Percentiles rank a stretch among this genome's conserved stretches.
These are phyloP conservation scores for Notolabrus celidotus DNA, from an alignment of 2,797 vertebrate genomes.

Conservation along the genomic window DNA sequence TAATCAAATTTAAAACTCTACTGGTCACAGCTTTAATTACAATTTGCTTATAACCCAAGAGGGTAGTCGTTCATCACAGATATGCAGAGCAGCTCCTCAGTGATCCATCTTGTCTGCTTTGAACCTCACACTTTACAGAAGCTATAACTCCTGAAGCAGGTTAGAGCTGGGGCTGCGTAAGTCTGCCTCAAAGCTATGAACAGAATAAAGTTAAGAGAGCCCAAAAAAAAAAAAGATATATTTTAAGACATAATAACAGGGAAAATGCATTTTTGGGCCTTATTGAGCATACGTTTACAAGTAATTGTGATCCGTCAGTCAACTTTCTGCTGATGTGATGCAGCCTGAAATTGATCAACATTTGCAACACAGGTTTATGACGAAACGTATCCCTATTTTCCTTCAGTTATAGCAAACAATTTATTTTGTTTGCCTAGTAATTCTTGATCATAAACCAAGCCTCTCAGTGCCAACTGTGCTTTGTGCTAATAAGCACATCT, in stretches of 20 bases:
- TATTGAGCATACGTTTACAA: neutral
- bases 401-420: too few relatives aligned
- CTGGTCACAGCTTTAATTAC: slow-evolving; percentile 51
- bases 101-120: slow-evolving; percentile 26
- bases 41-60: slow-evolving; percentile 39
- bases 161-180: neutral
- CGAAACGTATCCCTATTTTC: too few relatives aligned
- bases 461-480: too few relatives aligned
- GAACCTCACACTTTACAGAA: slow-evolving; percentile 31
- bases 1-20: slow-evolving; percentile 35
- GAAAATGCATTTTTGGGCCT: too few relatives aligned
- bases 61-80: slow-evolving; percentile 31
- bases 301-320: neutral
- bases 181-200: slow-evolving; percentile 3
- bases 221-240: neutral
- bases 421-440: neutral
- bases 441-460: neutral
- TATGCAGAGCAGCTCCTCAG: slow-evolving; percentile 30
- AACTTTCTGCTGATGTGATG: neutral
- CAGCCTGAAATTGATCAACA: neutral
- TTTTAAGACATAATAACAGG: neutral
- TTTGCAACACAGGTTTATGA: neutral
- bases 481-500: neutral
- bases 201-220: slow-evolving; percentile 4
- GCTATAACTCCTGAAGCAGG: slow-evolving; percentile 5